Percentiles rank a stretch among this genome's conserved stretches.
These are phyloP conservation scores for Eupithecia exiguata DNA, from an alignment of 2,888 invertebrate genomes.

Conservation along the genomic window DNA sequence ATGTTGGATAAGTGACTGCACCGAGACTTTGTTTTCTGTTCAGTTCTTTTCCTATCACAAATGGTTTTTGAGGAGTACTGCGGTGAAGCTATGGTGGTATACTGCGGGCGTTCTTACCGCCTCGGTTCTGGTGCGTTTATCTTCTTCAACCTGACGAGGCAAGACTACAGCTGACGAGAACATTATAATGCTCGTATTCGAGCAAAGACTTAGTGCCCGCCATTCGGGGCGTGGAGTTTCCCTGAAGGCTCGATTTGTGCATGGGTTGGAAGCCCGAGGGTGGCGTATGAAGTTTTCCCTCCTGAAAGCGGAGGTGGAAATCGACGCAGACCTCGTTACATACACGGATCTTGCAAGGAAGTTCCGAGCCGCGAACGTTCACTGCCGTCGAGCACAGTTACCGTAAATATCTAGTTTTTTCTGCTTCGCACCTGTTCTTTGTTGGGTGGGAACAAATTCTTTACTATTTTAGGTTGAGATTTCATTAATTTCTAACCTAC, in stretches of 20 bases:
- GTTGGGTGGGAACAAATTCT: constrained; percentile 24
- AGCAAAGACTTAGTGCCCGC: constrained; percentile 78
- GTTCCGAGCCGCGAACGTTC: constrained; percentile 73
- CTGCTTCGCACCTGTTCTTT: constrained; percentile 39
- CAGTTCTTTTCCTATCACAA: constrained; percentile 61
- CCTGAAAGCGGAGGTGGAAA: constrained; percentile 75
- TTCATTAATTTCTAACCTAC: background rate
- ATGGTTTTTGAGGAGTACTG: constrained; percentile 73
- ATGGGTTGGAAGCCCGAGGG: constrained; percentile 73
- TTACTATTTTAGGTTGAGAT: constrained; percentile 10
- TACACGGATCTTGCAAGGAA: constrained; percentile 70
- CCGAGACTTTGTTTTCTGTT: constrained; percentile 46
- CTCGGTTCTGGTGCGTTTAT: constrained; percentile 75
- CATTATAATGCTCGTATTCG: constrained; percentile 75
- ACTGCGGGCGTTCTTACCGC: constrained; percentile 64
- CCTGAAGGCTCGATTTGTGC: constrained; percentile 71
- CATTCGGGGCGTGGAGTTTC: constrained; percentile 71
- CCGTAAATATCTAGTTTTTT: constrained; percentile 68
- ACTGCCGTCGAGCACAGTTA: constrained; percentile 58
- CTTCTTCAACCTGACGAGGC: constrained; percentile 78
- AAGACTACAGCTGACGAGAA: constrained; percentile 82
- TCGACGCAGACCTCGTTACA: constrained; percentile 73
- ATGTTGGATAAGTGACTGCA: constrained; percentile 74
- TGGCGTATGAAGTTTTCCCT: constrained; percentile 79
- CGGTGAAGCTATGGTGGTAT: constrained; percentile 77